A percentile compares a stretch with the other conserved stretches of the same genome.
These are phyloP conservation scores for Helicoverpa armigera DNA, from an alignment of 1,140 invertebrate species.

Conservation along the genomic window DNA sequence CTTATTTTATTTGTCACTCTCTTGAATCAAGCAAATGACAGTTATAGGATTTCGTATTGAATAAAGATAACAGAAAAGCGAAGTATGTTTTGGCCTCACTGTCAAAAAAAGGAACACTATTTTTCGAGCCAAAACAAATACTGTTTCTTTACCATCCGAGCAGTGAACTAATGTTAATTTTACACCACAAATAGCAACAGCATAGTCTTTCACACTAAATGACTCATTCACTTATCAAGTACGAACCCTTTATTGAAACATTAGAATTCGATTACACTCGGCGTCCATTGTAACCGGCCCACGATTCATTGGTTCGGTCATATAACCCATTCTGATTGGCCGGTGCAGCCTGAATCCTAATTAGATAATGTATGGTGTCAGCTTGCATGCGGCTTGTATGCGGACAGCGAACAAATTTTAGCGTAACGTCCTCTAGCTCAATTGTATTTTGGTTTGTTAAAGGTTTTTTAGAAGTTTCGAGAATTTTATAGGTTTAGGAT, in stretches of 20 bases:
- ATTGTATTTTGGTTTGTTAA: background rate
- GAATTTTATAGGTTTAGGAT: background rate
- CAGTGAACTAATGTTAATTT: too few relatives aligned
- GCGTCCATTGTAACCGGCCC: slow-evolving; percentile 8
- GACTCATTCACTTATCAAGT: slow-evolving; percentile 8
- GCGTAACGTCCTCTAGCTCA: background rate
- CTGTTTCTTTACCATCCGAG: too few relatives aligned
- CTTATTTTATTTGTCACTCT: too few relatives aligned
- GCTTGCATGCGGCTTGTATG: slow-evolving; percentile 27
- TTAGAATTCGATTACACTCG: slow-evolving; percentile 29
- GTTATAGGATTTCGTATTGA: too few relatives aligned
- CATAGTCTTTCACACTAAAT: background rate
- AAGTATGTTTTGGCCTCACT: too few relatives aligned
- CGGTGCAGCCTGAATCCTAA: slow-evolving; percentile 34
- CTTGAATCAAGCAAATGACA: too few relatives aligned
- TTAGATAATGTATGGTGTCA: slow-evolving; percentile 40
- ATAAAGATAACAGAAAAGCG: too few relatives aligned
- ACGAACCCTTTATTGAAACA: slow-evolving; percentile 28
- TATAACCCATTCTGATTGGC: slow-evolving; percentile 36
- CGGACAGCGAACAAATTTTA: background rate
- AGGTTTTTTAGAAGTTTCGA: background rate
- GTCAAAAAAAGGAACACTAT: too few relatives aligned
- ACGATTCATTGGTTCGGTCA: slow-evolving; percentile 17
- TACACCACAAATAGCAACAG: background rate
- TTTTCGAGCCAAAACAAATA: too few relatives aligned